Base-by-base conservation (phyloP, 1,140 invertebrate species). In the Papilio aristodemus region DNA sequence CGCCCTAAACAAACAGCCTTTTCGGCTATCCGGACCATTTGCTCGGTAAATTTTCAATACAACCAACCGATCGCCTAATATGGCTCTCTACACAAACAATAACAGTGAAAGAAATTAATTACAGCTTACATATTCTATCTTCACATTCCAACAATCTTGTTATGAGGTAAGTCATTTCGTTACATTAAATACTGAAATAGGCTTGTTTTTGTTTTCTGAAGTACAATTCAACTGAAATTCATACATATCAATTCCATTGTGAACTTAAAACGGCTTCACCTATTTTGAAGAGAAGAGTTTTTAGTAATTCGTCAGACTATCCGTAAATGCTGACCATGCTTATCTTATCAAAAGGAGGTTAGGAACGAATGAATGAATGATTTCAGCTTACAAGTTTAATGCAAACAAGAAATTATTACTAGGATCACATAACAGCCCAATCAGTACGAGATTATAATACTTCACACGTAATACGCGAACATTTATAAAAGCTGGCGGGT, bases 381-480 rank as follows among this genome's bases (percentile, higher is more conserved):
- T 22, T 58, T 32, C 4, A 8, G 32, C 22, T 58, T 14, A 14
- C 32, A 59, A 59, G 59, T 57, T 59, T 68, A 69, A 67, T 74
- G 43, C 70, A 74, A 80, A 79, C 75, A 79, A 78, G 76, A 79
- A 69, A 74, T 77, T 74, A 77, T 78, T 84, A 83, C 73, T 72
- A 75, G 76, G 79, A 85, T 77, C 74, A 81, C 80, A 76, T 78
- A 79, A 71, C 27, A 32, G 27, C 74, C 80, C 85, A 85, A 86
- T 87, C 84, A 84, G 80, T 76, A 74, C 77, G 75, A 77, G 79
- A 80, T 79, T 72, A 81, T 82, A 86, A 85, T 86, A 82, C 82
- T 80, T 84, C 80, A 83, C 75, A 74, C 68, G 71, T 72, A 79
- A 75, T 76, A 75, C 72, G 75, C 70, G 73, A 77, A 72, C 77